These are phyloP conservation scores for Chiroxiphia lanceolata DNA, from an alignment of 2,797 vertebrate species.

Conservation along the genomic window DNA sequence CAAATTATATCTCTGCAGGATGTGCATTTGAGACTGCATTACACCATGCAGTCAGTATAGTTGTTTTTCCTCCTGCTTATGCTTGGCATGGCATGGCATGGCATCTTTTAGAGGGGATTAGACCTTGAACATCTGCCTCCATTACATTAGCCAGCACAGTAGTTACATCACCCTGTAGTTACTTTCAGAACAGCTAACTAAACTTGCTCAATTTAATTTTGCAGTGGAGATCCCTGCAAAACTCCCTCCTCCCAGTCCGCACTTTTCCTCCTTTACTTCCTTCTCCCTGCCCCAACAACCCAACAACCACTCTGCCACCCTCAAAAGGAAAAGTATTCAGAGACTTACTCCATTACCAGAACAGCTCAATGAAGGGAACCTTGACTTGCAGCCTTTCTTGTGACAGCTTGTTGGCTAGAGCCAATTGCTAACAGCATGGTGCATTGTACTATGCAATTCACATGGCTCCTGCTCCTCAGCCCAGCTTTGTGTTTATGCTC, in stretches of 20 bases:
- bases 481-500: neutral
- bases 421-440: neutral
- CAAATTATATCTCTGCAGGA: neutral
- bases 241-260: neutral
- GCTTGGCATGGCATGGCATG: neutral
- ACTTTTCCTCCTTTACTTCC: neutral
- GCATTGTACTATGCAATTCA: neutral
- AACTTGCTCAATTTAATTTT: neutral
- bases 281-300: neutral
- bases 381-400: conserved; percentile 12
- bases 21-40: neutral
- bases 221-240: neutral
- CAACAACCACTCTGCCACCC: neutral
- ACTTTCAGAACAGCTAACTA: neutral
- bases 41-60: fast-evolving
- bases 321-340: conserved; percentile 10
- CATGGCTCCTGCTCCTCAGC: neutral
- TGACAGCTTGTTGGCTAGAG: neutral
- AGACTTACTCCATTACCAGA: conserved; percentile 21
- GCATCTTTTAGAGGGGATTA: neutral
- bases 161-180: neutral
- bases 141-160: neutral
- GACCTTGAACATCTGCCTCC: neutral
- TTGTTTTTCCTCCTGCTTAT: neutral
- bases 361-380: neutral